Evolutionary conservation across 2,797 vertebrate genomes (phyloP).

Genomic region (Danio choprae): DNA sequence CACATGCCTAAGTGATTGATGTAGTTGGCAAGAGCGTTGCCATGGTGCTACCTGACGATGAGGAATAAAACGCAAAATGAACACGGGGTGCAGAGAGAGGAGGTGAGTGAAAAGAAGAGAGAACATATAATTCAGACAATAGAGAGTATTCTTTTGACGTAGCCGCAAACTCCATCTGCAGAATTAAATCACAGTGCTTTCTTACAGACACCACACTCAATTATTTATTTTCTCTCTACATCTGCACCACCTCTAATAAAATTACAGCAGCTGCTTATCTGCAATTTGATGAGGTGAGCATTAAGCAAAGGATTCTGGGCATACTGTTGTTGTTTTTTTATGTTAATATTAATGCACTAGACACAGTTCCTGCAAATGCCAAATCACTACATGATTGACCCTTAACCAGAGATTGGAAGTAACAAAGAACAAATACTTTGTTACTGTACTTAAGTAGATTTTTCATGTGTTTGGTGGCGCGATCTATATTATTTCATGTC

Average conservation of each 20-base stretch:
- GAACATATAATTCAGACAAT: neutral
- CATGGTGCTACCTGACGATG: constrained; percentile 71
- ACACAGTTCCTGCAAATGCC: constrained; percentile 16
- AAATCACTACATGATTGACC: neutral
- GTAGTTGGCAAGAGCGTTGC: constrained; percentile 69
- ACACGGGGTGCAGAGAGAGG: constrained; percentile 49
- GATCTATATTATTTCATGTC: too few species aligned
- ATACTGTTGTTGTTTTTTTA: constrained; percentile 82
- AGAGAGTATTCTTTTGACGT: neutral
- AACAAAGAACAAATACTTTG: too few species aligned
- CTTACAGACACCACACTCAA: constrained; percentile 78
- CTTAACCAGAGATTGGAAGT: too few species aligned
- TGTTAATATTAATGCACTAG: constrained; percentile 81
- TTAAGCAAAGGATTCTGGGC: constrained; percentile 75
- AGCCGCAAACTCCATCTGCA: constrained; percentile 73
- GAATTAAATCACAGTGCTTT: constrained; percentile 84
- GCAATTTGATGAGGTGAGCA: constrained; percentile 82
- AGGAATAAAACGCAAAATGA: constrained; percentile 62
- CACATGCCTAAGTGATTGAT: constrained; percentile 67
- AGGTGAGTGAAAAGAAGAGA: neutral
- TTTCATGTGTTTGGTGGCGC: too few species aligned
- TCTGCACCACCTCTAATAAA: constrained; percentile 81
- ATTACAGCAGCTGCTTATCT: constrained; percentile 81
- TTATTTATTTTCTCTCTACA: constrained; percentile 84
- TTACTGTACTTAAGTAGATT: too few species aligned